A percentile compares a stretch with the other conserved stretches of the same genome.
Conservation (phyloP, 2,797 vertebrate genomes). For the Lepilemur septentrionalis region DNA sequence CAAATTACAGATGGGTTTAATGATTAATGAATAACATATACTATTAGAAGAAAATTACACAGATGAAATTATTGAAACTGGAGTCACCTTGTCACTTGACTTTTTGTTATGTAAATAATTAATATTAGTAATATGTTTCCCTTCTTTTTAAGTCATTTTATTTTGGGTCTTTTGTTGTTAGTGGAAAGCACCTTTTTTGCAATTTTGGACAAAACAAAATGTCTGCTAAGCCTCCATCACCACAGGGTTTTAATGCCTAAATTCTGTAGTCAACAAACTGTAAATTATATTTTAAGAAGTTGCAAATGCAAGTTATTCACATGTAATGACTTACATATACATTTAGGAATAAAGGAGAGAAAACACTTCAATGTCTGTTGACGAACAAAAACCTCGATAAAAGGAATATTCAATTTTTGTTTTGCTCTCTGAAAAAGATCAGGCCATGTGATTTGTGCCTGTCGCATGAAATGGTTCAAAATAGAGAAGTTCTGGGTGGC, state of each 20-base stretch:
- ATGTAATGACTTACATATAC: too few species aligned
- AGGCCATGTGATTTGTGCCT: background rate
- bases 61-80: background rate
- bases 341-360: background rate
- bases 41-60: background rate
- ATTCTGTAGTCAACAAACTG: background rate
- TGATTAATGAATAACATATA: background rate
- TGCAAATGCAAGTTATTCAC: background rate
- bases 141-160: background rate
- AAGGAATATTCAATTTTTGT: background rate
- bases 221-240: fast-evolving
- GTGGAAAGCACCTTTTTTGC: background rate
- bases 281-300: background rate
- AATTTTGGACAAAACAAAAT: background rate
- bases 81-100: too few species aligned
- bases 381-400: too few species aligned
- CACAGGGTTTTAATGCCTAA: background rate
- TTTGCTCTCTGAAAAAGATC: background rate
- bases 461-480: background rate
- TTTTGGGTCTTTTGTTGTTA: background rate
- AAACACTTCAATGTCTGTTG: background rate
- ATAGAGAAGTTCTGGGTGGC: background rate
- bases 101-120: background rate
- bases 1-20: background rate
- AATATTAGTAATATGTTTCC: background rate